Base-by-base conservation (phyloP, 2,113 vertebrate species). In the Vimba vimba region DNA sequence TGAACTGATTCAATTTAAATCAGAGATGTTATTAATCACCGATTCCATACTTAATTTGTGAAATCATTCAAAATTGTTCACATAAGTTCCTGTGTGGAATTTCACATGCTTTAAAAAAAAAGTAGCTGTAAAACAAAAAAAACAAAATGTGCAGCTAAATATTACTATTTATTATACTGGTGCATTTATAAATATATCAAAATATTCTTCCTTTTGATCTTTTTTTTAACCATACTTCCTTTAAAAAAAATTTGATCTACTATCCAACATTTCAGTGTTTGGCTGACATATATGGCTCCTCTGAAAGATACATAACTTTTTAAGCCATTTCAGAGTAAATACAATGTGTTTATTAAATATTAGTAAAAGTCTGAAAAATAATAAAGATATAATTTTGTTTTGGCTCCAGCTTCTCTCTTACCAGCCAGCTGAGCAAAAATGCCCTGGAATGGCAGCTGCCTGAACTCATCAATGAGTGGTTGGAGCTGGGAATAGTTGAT, bases 371-470 rank as follows among this genome's bases (percentile, higher is more conserved):
- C 17, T 68, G 17, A 21, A 7, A 69, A 39, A 69, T 69, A 39
- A 69, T 39, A 3, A 36, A 10, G 8, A 69, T 69, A 19, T 2
- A 10, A 69, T 19, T 36, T 36, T 27, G n/a, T 30, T 52, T 76
- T 4, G 30, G 27, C 11, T 39, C 19, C 21, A 60, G 27, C 10
- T 68, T 62, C 21, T 82, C 12, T 93, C 93, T 87, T 91, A 98
- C 98, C 98, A 91, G 97, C 96, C 78, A 99, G 96, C 62, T 97
- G 96, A 83, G 97, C 96, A 25, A 94, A 94, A 83, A 98, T 86
- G 1, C 96, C 97, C 89, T 99, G 98, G 92, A 99, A 99, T 0
- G 98, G 97, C 4, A 99, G 92, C 89, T 96, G 96, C 87, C 95
- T 94, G 92, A 99, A 99, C 0, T 94, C 88, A 2, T 96, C 92